phyloP scores from a whole-genome alignment of 2,113 vertebrate genomes.

The Varanus komodoensis region DNA sequence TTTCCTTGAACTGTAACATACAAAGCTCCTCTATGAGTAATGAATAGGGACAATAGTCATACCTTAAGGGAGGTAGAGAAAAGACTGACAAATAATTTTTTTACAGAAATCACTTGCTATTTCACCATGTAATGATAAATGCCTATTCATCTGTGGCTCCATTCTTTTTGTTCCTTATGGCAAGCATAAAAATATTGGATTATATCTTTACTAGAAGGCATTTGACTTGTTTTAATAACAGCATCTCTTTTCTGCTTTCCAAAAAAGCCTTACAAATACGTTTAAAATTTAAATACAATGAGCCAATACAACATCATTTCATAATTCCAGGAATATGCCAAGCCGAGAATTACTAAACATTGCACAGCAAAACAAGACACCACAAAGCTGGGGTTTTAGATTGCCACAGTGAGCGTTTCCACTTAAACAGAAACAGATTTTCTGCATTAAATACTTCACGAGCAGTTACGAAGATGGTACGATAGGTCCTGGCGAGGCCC shows the following conservation, averaged over 20 bases:
- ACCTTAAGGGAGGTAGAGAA: background rate
- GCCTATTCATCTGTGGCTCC: background rate
- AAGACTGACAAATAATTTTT: background rate
- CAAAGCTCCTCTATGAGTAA: background rate
- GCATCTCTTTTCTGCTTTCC: slow-evolving; percentile 28
- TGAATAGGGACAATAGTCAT: background rate
- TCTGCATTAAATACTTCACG: slow-evolving; percentile 63
- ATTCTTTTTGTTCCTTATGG: background rate
- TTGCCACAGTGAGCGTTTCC: slow-evolving; percentile 61
- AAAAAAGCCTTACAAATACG: slow-evolving; percentile 69
- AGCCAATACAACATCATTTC: slow-evolving; percentile 68
- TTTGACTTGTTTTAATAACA: slow-evolving; percentile 67
- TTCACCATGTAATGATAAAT: background rate
- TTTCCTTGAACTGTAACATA: background rate
- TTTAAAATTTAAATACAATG: slow-evolving; percentile 75
- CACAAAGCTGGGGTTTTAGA: slow-evolving; percentile 67
- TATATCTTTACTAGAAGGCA: slow-evolving; percentile 69
- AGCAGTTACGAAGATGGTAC: slow-evolving; percentile 66
- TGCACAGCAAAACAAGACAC: slow-evolving; percentile 66
- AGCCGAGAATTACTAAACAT: slow-evolving; percentile 71
- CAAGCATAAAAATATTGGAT: slow-evolving; percentile 59
- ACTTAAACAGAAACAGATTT: slow-evolving; percentile 72
- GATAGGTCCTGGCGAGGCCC: background rate
- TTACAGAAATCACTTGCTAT: background rate
- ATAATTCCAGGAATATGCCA: slow-evolving; percentile 69